Base-by-base conservation (phyloP, 2,113 vertebrate genomes). In the Solenodon paradoxus region DNA sequence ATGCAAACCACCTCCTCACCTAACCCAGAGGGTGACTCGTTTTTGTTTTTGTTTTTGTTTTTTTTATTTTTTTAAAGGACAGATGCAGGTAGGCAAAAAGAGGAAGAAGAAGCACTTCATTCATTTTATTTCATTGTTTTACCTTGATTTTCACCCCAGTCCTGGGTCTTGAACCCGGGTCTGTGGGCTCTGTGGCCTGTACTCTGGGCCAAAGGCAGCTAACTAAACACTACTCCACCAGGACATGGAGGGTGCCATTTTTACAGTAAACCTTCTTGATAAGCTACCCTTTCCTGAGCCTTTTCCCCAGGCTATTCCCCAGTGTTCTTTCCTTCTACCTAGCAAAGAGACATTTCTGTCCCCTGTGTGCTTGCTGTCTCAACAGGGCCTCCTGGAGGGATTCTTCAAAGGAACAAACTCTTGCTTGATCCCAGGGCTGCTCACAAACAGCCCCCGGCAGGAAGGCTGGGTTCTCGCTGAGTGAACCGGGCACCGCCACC, bases 381-480 rank as follows among this genome's bases (percentile, higher is more conserved):
- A 59, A 32, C 88, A 63, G 9, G 3, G 17, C 78, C 85, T 92
- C 88, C 91, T 66, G 72, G 87, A 78, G 66, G 69, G 71, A 68
- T 87, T 88, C 64, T 83, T 71, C 83, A 92, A 82, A 96, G 93
- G 57, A 69, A 59, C 57, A 42, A 53, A 81, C 42, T 57, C 87
- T 79, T 71, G n/a, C 92, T 45, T 30, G 79, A 93, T 71, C 92
- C 47, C 28, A 1, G 30, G 87, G 69, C 85, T 59, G 7, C 57
- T n/a, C 75, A 86, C 49, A 84, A 22, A 59, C 51, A 75, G 66
- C 86, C 47, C 16, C 17, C 0, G 15, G 55, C 92, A 92, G 84
- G 94, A 83, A 95, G 85, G 51, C 85, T 55, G 45, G 9, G 47
- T 10, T 71, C 84, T 40, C 9, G 78, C 90, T 3, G 7, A 75